Conservation (phyloP, 2,113 vertebrate genomes). For the Drymodes brunneopygia region DNA sequence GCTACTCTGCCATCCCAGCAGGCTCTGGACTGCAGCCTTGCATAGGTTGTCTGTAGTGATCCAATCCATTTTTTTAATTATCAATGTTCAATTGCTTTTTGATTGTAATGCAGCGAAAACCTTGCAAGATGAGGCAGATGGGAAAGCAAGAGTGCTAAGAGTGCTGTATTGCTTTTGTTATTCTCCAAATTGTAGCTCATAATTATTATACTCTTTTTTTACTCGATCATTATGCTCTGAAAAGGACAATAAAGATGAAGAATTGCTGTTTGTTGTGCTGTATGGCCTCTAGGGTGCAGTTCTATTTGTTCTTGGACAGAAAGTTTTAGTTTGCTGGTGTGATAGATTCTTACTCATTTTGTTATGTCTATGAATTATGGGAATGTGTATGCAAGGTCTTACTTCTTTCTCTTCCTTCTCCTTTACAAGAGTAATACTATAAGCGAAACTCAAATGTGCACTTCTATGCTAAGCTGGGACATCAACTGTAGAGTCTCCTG, state of each 20-base stretch:
- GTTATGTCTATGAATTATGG: not conserved
- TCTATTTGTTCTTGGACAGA: not conserved
- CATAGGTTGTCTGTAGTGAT: not conserved
- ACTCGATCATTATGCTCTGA: not conserved
- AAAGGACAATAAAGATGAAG: slow-evolving; percentile 8
- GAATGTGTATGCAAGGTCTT: not conserved
- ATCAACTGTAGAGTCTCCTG: not conserved
- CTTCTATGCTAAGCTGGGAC: not conserved
- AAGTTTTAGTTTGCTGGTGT: not conserved
- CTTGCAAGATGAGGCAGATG: not conserved
- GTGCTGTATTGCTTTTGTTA: not conserved
- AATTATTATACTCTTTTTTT: not conserved
- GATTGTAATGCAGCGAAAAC: not conserved
- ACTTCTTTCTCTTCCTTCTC: not conserved
- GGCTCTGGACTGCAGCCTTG: not conserved
- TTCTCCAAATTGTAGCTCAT: not conserved
- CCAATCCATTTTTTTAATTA: not conserved
- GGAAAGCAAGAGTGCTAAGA: not conserved
- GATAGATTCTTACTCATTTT: not conserved
- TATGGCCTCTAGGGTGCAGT: not conserved
- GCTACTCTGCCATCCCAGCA: not conserved
- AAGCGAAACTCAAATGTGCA: not conserved
- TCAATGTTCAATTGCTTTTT: not conserved
- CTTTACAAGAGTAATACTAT: not conserved
- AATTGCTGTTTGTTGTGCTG: not conserved